Conservation (phyloP, 2,888 invertebrate genomes). For the Petrolisthes cinctipes region DNA sequence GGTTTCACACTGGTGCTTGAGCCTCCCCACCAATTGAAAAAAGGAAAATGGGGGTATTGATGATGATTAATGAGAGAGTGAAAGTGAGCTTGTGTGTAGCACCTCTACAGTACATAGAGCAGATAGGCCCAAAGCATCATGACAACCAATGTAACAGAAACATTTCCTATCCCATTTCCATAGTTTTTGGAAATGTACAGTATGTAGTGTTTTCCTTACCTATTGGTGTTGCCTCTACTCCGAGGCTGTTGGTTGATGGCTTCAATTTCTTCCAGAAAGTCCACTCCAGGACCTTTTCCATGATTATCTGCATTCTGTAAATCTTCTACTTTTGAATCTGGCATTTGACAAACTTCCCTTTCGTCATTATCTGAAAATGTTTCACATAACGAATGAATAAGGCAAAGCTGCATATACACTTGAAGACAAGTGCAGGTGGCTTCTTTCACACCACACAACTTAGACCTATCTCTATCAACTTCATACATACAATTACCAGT, state of each 20-base stretch:
- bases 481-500: too few relatives aligned
- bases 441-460: too few relatives aligned
- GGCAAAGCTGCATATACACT: not conserved
- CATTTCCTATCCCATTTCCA: too few relatives aligned
- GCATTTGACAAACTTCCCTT: not conserved
- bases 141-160: too few relatives aligned
- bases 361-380: not conserved
- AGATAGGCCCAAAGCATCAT: too few relatives aligned
- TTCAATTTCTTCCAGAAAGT: conserved; percentile 30
- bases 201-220: conserved; percentile 14
- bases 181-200: too few relatives aligned
- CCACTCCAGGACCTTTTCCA: not conserved
- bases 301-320: not conserved
- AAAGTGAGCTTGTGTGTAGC: too few relatives aligned
- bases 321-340: not conserved
- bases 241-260: conserved; percentile 74
- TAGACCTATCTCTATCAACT: too few relatives aligned
- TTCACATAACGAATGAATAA: not conserved
- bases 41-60: not conserved
- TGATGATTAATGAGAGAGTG: too few relatives aligned
- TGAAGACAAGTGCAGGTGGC: not conserved
- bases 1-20: too few relatives aligned
- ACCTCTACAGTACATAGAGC: too few relatives aligned
- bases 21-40: not conserved
- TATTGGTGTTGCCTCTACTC: conserved; percentile 29